These are phyloP conservation scores for Helostoma temminkii DNA, from an alignment of 2,797 vertebrate species.

Conservation along the genomic window DNA sequence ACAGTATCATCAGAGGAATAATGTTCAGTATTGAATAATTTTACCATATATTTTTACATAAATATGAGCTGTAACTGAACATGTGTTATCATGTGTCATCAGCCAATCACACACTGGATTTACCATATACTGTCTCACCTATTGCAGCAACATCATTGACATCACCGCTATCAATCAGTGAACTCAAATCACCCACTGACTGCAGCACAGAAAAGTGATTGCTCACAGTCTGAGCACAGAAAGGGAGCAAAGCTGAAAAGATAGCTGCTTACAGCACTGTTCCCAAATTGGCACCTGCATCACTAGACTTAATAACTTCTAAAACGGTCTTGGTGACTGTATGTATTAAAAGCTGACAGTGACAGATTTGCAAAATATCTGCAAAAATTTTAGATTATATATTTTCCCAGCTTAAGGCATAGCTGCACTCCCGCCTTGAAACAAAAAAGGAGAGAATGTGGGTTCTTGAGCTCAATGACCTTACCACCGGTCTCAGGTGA, in stretches of 20 bases:
- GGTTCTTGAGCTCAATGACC: slow-evolving; percentile 45
- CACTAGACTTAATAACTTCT: slow-evolving; percentile 64
- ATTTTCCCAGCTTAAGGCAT: slow-evolving; percentile 33
- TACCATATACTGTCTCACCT: slow-evolving; percentile 21
- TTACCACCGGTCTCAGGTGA: slow-evolving; percentile 45
- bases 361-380: slow-evolving; percentile 42
- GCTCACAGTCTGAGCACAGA: slow-evolving; percentile 58
- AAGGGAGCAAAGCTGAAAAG: slow-evolving; percentile 55
- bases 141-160: slow-evolving; percentile 50
- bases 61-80: slow-evolving; percentile 6
- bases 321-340: slow-evolving; percentile 40
- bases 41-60: background rate
- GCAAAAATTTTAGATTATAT: slow-evolving; percentile 19
- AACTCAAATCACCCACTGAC: slow-evolving; percentile 57
- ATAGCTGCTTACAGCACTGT: slow-evolving; percentile 55
- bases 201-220: slow-evolving; percentile 54
- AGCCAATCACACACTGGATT: slow-evolving; percentile 22
- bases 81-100: slow-evolving; percentile 25
- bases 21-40: slow-evolving; percentile 2
- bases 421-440: slow-evolving; percentile 7
- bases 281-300: slow-evolving; percentile 56
- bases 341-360: slow-evolving; percentile 49
- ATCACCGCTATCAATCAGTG: slow-evolving; percentile 56
- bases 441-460: slow-evolving; percentile 23
- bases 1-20: slow-evolving; percentile 6